Evolutionary conservation across 2,888 invertebrate genomes (phyloP), one percentile per base, ranked within the genome.

Genomic region (Agriotes lineatus): DNA sequence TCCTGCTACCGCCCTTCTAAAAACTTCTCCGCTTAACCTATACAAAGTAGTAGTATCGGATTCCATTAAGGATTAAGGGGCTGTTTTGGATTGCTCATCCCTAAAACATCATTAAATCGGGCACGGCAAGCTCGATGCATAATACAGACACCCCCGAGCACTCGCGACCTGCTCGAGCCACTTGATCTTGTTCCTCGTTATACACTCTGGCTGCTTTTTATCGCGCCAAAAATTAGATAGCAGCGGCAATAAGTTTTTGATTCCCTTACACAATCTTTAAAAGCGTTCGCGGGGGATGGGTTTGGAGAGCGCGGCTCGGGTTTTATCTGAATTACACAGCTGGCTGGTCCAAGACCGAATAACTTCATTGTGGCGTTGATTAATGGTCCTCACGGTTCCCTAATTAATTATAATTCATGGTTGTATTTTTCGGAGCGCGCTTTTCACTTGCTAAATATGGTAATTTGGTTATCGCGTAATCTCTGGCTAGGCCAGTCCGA

Each of bases 331-430:
- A 52, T 52, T 52, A 52, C 52, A 52, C 52, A 52, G 52, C 52
- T 25, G 52, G 52, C 52, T 35, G 52, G 33, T 52, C 52, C 48
- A 48, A 22, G 25, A 48, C 20, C 52, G 33, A 52, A 52, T 52
- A 52, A 52, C 52, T 52, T 52, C 52, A 52, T 52, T 35, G 52
- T 33, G 33, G 52, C 52, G 52, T 52, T 52, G 52, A 52, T 52
- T 52, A 52, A 52, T 52, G 52, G 52, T 35, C 33, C 33, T 35
- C 33, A 22, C 22, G 52, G 35, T 19, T 30, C 33, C 33, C 16
- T 52, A 52, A 52, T 52, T 52, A 52, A 52, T 52, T 52, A 52
- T 52, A 33, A 48, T 48, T 48, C 48, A 48, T 48, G 48, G 48
- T 22, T 48, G 25, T 10, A 48, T 48, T 48, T 48, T 48, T 48